Conservation (phyloP, 2,113 vertebrate genomes). For the Mormyrus iriodes region DNA sequence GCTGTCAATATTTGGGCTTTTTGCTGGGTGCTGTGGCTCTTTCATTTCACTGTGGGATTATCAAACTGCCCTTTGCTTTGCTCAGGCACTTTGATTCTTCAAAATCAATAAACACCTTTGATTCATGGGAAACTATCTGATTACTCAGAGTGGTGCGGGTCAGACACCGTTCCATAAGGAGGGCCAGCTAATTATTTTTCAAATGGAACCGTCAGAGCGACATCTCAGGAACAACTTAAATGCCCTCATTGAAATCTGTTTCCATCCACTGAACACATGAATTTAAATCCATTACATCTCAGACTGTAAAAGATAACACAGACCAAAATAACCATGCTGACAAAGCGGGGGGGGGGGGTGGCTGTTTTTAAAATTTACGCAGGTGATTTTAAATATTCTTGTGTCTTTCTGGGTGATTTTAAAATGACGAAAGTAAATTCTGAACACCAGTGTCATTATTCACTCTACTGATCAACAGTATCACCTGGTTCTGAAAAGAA, state of each 20-base stretch:
- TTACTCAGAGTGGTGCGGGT: not conserved
- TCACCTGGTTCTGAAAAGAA: not conserved
- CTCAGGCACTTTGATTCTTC: conserved; percentile 25
- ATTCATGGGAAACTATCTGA: conserved; percentile 28
- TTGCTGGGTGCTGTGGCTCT: not conserved
- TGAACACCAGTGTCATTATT: not conserved
- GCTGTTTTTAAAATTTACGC: not conserved
- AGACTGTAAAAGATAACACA: not conserved
- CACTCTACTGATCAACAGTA: not conserved
- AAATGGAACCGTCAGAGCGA: conserved; percentile 2
- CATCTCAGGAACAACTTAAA: not conserved
- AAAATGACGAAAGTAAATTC: not conserved
- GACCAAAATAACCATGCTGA: not conserved
- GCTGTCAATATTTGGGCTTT: not conserved
- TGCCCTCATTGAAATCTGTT: conserved; percentile 14
- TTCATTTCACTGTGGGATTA: conserved; percentile 22
- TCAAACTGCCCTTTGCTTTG: conserved; percentile 20
- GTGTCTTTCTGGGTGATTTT: not conserved
- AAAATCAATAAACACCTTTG: conserved; percentile 31
- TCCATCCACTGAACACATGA: conserved; percentile 19
- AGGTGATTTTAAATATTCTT: not conserved
- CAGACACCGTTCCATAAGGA: not conserved
- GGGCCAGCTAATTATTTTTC: conserved; percentile 14
- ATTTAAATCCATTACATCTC: conserved; percentile 15
- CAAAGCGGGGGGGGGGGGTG: not conserved